Conservation (phyloP, 1,140 invertebrate species). For the Hylyphantes graminicola region DNA sequence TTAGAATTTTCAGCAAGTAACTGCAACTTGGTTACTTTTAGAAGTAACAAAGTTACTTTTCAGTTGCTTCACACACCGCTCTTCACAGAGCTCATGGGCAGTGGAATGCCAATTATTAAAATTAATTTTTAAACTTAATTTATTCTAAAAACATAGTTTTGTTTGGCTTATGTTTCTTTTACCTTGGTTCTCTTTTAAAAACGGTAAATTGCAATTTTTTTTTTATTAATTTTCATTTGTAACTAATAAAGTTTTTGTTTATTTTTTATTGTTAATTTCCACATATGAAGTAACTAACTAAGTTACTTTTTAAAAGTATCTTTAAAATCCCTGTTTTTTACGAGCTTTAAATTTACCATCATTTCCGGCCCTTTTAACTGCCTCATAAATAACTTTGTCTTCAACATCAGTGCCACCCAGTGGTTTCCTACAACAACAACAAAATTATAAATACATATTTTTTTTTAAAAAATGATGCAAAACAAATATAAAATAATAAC, state of each 20-base stretch:
- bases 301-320: background rate
- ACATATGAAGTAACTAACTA: background rate
- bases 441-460: background rate
- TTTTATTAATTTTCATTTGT: background rate
- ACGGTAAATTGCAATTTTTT: too few relatives aligned
- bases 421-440: background rate
- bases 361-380: slow-evolving; percentile 92
- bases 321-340: background rate
- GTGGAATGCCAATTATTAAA: too few relatives aligned
- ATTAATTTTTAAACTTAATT: too few relatives aligned
- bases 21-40: too few relatives aligned
- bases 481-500: background rate
- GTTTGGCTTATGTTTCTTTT: too few relatives aligned
- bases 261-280: background rate
- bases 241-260: background rate
- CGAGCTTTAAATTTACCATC: slow-evolving; percentile 71
- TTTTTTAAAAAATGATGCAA: background rate
- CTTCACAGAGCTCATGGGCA: too few relatives aligned
- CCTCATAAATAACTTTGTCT: slow-evolving; percentile 90
- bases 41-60: too few relatives aligned
- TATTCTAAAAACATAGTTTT: too few relatives aligned
- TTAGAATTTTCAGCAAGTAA: too few relatives aligned
- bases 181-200: too few relatives aligned
- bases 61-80: too few relatives aligned
- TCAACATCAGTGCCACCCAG: slow-evolving; percentile 69